Percentiles rank a stretch among this genome's conserved stretches.
Conservation (phyloP, 1,140 invertebrate genomes). For the Lamellibrachia luymesi region DNA sequence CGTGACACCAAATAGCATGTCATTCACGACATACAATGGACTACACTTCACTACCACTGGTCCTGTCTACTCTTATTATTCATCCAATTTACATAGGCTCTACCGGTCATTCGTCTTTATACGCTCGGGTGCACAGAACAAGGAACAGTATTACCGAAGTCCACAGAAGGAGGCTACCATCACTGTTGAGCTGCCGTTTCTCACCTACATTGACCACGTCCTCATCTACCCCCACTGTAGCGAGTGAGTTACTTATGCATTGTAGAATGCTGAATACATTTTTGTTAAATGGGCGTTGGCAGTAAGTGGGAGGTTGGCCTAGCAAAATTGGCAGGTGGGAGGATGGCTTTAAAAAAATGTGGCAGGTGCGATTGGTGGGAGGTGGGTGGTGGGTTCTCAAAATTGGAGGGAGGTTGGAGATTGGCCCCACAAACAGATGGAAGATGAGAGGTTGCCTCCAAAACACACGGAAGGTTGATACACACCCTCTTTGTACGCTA, state of each 20-base stretch:
- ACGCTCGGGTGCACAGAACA: neutral
- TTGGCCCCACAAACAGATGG: no score
- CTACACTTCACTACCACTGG: neutral
- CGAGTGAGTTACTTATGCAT: slow-evolving; percentile 16
- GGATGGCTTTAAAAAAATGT: no score
- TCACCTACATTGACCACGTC: slow-evolving; percentile 33
- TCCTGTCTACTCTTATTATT: neutral
- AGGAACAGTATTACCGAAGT: neutral
- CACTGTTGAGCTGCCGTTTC: slow-evolving; percentile 32
- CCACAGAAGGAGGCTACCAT: slow-evolving; percentile 20
- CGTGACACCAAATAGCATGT: neutral
- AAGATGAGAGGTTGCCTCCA: no score
- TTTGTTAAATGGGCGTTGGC: no score
- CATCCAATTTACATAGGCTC: neutral
- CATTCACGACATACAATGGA: neutral
- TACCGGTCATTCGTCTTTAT: neutral
- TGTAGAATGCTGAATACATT: neutral
- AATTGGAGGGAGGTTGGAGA: no score
- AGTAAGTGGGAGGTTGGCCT: no score
- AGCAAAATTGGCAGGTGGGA: no score
- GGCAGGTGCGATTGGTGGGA: no score
- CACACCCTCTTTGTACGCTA: no score
- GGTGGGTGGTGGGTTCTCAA: no score
- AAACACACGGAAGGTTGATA: no score
- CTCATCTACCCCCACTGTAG: slow-evolving; percentile 33